phyloP scores from a whole-genome alignment of 2,888 invertebrate genomes.

The Cinara cedri region DNA sequence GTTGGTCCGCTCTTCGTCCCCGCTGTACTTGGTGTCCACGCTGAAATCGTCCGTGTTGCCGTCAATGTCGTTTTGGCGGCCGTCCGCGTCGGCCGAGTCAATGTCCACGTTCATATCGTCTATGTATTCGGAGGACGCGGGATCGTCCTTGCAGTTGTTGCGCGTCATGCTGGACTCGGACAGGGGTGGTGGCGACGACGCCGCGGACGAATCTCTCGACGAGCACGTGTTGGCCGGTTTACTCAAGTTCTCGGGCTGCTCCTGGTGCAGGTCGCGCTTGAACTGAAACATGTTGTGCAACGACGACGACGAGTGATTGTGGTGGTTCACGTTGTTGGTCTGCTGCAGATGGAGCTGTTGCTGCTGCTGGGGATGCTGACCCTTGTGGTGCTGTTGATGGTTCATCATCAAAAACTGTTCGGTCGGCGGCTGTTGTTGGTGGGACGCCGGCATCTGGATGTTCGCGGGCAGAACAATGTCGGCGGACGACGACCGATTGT shows the following conservation, averaged over 20 bases:
- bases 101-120: slow-evolving; percentile 58
- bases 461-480: slow-evolving; percentile 54
- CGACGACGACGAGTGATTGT: slow-evolving; percentile 60
- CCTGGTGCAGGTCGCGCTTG: slow-evolving; percentile 71
- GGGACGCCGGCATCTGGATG: slow-evolving; percentile 9
- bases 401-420: slow-evolving; percentile 59
- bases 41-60: slow-evolving; percentile 77
- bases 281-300: slow-evolving; percentile 57
- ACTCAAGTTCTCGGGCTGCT: slow-evolving; percentile 77
- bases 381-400: slow-evolving; percentile 61
- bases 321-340: slow-evolving; percentile 40
- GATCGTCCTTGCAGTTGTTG: slow-evolving; percentile 60
- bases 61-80: slow-evolving; percentile 71
- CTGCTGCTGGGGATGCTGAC: slow-evolving; percentile 63
- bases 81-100: slow-evolving; percentile 40
- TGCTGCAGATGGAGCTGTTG: slow-evolving; percentile 61
- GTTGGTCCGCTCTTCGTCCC: slow-evolving; percentile 70
- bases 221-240: slow-evolving; percentile 63
- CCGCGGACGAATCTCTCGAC: slow-evolving; percentile 64
- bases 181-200: slow-evolving; percentile 62
- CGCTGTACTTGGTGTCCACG: slow-evolving; percentile 78
- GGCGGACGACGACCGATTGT: slow-evolving; percentile 62
- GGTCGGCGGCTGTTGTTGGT: slow-evolving; percentile 66
- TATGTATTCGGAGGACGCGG: slow-evolving; percentile 49
- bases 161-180: slow-evolving; percentile 61